These are phyloP conservation scores for Pollenia labialis DNA, from an alignment of 2,888 invertebrate genomes.

Conservation along the genomic window DNA sequence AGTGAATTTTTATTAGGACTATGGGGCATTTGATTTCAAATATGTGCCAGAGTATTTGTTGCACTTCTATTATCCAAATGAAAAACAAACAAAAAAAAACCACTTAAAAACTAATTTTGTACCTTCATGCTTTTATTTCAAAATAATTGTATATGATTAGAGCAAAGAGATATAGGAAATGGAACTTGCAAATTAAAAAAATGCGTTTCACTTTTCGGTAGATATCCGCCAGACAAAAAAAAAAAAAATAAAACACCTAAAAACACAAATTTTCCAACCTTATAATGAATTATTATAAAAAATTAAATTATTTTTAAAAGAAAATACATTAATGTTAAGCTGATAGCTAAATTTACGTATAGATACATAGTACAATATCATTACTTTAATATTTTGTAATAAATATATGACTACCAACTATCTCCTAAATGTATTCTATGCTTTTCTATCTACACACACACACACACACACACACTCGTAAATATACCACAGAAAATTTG, in stretches of 20 bases:
- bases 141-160: not conserved
- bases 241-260: not conserved
- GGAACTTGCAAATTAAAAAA: constrained; percentile 2
- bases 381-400: not conserved
- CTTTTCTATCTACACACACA: constrained; percentile 6
- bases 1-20: constrained; percentile 20
- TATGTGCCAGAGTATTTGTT: not conserved
- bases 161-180: not conserved
- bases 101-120: not conserved
- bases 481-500: not conserved
- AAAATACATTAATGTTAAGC: too few relatives aligned
- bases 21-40: constrained; percentile 5
- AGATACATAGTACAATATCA: not conserved
- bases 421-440: not conserved
- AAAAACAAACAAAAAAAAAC: not conserved
- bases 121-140: too few relatives aligned
- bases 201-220: not conserved
- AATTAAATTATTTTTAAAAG: not conserved
- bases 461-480: not conserved
- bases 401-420: not conserved
- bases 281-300: constrained; percentile 7
- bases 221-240: not conserved
- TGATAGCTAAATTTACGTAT: not conserved
- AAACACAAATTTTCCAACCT: not conserved
- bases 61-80: not conserved